These are phyloP conservation scores for Anolis sagrei DNA, from an alignment of 2,113 vertebrate genomes.

Conservation along the genomic window DNA sequence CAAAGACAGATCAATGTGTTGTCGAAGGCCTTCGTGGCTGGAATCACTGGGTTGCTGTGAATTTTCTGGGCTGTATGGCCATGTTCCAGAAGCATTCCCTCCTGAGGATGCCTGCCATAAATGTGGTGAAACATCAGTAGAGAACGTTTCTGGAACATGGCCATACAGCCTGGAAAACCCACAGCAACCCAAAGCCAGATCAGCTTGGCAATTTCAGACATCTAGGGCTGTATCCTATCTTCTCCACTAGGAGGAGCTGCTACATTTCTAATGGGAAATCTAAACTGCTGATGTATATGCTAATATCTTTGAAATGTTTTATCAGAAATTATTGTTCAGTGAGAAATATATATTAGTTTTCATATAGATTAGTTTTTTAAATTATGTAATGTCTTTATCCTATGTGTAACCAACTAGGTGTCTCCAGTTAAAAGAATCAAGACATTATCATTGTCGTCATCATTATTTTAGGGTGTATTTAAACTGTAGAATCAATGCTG, in stretches of 20 bases:
- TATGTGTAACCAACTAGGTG: neutral
- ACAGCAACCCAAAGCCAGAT: neutral
- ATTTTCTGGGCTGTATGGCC: no score
- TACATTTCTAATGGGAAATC: neutral
- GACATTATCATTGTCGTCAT: neutral
- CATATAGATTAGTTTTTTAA: neutral
- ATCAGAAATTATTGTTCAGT: neutral
- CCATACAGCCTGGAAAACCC: no score
- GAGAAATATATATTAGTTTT: neutral
- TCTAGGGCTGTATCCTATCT: neutral
- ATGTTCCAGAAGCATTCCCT: no score
- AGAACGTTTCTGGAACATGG: no score
- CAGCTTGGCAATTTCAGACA: neutral
- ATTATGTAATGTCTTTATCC: neutral
- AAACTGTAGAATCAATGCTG: no score
- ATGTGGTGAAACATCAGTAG: no score
- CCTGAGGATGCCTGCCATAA: no score
- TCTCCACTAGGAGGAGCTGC: neutral
- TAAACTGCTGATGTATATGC: neutral
- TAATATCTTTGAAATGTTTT: neutral
- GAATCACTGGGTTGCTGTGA: no score
- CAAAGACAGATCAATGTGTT: no score
- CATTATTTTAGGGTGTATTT: no score
- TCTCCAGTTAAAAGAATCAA: neutral
- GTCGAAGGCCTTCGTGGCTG: no score